Percentiles rank a stretch among this genome's conserved stretches.
These are phyloP conservation scores for Leucania comma DNA, from an alignment of 2,888 invertebrate species.

Conservation along the genomic window DNA sequence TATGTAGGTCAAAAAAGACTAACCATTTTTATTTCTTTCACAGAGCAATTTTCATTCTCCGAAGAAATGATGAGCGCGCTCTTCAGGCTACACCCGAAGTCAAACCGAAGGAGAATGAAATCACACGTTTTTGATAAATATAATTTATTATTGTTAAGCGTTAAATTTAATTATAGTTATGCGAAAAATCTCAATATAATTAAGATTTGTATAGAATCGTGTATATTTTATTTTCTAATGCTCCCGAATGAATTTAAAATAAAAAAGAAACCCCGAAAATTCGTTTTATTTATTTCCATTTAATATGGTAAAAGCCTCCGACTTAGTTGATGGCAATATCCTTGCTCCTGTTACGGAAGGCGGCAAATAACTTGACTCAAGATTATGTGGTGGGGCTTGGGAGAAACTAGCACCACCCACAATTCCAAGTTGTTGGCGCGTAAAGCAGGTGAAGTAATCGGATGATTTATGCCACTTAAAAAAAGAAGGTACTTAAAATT, in stretches of 20 bases:
- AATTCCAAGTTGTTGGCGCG: no score
- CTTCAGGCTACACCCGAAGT: constrained; percentile 61
- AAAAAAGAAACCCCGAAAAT: constrained; percentile 4
- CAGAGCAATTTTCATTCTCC: constrained; percentile 80
- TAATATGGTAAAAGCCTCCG: neutral
- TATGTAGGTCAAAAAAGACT: neutral
- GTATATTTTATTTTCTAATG: constrained; percentile 58
- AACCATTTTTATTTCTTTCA: constrained; percentile 46
- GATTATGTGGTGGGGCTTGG: no score
- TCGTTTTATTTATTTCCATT: neutral
- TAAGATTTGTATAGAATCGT: constrained; percentile 81
- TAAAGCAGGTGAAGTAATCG: no score
- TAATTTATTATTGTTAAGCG: constrained; percentile 78
- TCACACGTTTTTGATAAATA: constrained; percentile 83
- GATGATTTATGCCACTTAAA: no score
- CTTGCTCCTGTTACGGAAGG: no score
- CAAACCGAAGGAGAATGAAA: constrained; percentile 82
- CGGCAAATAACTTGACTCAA: no score
- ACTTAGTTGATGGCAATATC: no score
- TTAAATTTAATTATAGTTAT: constrained; percentile 73
- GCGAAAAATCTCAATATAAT: constrained; percentile 87
- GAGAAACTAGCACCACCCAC: no score
- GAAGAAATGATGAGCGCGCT: constrained; percentile 73
- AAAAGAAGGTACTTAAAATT: no score
- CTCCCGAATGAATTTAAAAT: constrained; percentile 12